Conservation (phyloP, 2,797 vertebrate species). For the Thalassophryne amazonica region DNA sequence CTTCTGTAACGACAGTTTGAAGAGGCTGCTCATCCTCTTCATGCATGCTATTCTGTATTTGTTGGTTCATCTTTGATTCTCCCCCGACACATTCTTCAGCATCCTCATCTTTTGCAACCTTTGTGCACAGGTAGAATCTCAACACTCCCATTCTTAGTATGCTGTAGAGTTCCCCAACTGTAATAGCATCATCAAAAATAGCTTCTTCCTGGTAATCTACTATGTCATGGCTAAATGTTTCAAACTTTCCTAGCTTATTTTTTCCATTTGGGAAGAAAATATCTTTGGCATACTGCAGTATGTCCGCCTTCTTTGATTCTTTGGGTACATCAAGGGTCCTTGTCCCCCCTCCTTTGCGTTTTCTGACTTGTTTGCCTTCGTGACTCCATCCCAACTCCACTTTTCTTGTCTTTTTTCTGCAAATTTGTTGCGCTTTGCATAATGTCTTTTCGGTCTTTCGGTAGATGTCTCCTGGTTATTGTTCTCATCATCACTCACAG, state of each 20-base stretch:
- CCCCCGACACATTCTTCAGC: neutral
- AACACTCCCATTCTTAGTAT: slow-evolving; percentile 16
- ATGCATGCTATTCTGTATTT: no score
- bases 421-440: slow-evolving; percentile 4
- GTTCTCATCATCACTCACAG: no score
- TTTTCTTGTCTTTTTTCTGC: slow-evolving; percentile 2
- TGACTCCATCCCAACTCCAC: slow-evolving; percentile 6
- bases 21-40: no score
- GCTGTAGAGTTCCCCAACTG: slow-evolving; percentile 5
- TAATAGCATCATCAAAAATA: slow-evolving; percentile 1
- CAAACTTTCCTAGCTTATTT: neutral
- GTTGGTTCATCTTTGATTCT: no score
- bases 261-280: slow-evolving; percentile 10
- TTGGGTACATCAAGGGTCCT: slow-evolving; percentile 12
- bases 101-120: neutral
- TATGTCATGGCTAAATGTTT: slow-evolving; percentile 6
- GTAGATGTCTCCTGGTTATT: neutral
- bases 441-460: no score
- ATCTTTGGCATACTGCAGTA: no score
- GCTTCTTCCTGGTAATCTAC: slow-evolving; percentile 7
- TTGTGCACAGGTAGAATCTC: slow-evolving; percentile 10
- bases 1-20: neutral
- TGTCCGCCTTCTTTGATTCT: slow-evolving; percentile 6
- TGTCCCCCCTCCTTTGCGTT: neutral
- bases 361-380: slow-evolving; percentile 3